Conservation (phyloP, 2,797 vertebrate species). For the Rachycentron canadum region DNA sequence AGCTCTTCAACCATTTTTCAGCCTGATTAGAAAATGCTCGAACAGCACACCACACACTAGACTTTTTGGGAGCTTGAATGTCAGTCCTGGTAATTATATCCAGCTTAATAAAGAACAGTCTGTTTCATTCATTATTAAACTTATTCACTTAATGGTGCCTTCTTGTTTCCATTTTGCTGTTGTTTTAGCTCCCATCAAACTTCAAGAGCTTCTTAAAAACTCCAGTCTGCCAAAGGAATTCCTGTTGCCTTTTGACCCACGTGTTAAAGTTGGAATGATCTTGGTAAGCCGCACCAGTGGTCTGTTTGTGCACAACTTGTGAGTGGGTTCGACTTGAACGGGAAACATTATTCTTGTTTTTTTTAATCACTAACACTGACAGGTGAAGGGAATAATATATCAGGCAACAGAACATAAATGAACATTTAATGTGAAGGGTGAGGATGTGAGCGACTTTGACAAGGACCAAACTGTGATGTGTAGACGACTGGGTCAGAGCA, state of each 20-base stretch:
- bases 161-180: background rate
- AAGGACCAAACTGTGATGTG: too few species aligned
- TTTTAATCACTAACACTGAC: too few species aligned
- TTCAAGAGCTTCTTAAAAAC: conserved; percentile 79
- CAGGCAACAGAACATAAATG: too few species aligned
- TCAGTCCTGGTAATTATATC: background rate
- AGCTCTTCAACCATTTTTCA: background rate
- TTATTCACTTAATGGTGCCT: background rate
- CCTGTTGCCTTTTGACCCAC: conserved; percentile 86
- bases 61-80: background rate
- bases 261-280: conserved; percentile 80
- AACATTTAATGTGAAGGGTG: too few species aligned
- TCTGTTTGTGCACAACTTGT: background rate
- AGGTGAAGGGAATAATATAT: too few species aligned
- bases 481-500: too few species aligned
- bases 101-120: background rate
- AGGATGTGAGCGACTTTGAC: too few species aligned
- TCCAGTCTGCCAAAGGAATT: conserved; percentile 81
- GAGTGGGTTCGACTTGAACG: too few species aligned
- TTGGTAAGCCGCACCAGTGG: conserved; percentile 69
- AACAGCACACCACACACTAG: too few species aligned
- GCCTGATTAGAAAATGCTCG: too few species aligned
- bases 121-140: background rate
- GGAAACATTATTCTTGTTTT: too few species aligned
- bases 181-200: conserved; percentile 72